Base-by-base conservation (phyloP, 2,888 invertebrate species). In the Creontiades dilutus region DNA sequence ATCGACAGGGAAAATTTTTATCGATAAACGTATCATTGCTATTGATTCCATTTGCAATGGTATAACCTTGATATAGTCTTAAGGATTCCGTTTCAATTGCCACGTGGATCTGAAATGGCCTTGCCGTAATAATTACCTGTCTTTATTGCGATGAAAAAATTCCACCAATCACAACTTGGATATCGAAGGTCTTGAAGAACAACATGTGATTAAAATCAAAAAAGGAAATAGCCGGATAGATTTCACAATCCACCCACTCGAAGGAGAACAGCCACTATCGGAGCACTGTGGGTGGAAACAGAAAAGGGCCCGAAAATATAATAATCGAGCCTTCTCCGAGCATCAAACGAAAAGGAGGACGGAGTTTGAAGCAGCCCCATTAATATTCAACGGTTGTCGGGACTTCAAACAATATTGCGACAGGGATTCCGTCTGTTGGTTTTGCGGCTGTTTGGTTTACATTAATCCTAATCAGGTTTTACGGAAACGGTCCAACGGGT, bases 331-430 rank as follows among this genome's bases (percentile, higher is more conserved):
- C 19, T 80, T 37, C 47, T n/a, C 47, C 16, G 28, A 46, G 78
- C 47, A 46, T 47, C 46, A 80, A 68, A 80, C 78, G 46, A 80
- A 47, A 47, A 7, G 61, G 27, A 61, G 57, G 85, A 61, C n/a
- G 85, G 57, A 28, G 85, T 28, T 85, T 57, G 85, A 85, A 61
- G 28, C 85, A 7, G 13, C 23, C 61, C 13, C 85, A 85, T 85
- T 85, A 85, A 85, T 85, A 85, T 85, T 85, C 85, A 85, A 57
- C 85, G 61, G 85, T 27, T 48, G 85, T 61, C 85, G 23, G 57
- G 85, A 85, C 57, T 85, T 61, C 85, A 85, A 85, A 85, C 85
- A 85, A 85, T 85, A 85, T 85, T 85, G 61, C 85, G 57, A 85
- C 57, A 85, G 61, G 85, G 61, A 61, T 61, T 85, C 85, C 57